A percentile compares a stretch with the other conserved stretches of the same genome.
These are phyloP conservation scores for Trematocara macrostoma DNA, from an alignment of 2,113 vertebrate species.

Conservation along the genomic window DNA sequence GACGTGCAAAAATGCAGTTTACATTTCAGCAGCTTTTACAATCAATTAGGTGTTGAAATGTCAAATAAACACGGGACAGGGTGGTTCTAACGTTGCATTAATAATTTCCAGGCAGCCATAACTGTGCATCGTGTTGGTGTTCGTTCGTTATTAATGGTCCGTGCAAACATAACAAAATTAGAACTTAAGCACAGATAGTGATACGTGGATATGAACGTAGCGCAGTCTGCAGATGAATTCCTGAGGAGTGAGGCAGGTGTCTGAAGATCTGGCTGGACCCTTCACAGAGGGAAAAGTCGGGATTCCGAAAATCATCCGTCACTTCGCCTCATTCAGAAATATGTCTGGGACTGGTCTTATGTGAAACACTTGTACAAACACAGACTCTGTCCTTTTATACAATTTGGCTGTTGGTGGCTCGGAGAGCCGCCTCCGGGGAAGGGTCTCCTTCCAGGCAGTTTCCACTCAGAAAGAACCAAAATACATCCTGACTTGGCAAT, in stretches of 20 bases:
- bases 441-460: slow-evolving; percentile 42
- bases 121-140: background rate
- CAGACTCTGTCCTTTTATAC: slow-evolving; percentile 44
- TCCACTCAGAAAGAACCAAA: slow-evolving; percentile 42
- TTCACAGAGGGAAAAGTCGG: slow-evolving; percentile 8
- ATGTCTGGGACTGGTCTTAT: slow-evolving; percentile 38
- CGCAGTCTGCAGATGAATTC: slow-evolving; percentile 6
- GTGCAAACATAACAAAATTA: background rate
- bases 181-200: background rate
- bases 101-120: background rate
- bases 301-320: slow-evolving; percentile 33
- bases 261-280: slow-evolving; percentile 15
- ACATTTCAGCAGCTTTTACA: slow-evolving; percentile 23
- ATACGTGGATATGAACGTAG: background rate
- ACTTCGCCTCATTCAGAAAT: slow-evolving; percentile 60
- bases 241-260: slow-evolving; percentile 44
- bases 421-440: slow-evolving; percentile 16
- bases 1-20: slow-evolving; percentile 25
- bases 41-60: slow-evolving; percentile 5
- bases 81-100: slow-evolving; percentile 1
- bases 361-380: slow-evolving; percentile 68
- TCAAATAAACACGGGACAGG: slow-evolving; percentile 6
- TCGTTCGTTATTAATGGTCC: background rate
- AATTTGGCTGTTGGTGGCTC: slow-evolving; percentile 26
- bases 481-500: slow-evolving; percentile 14